Evolutionary conservation across 2,113 vertebrate genomes (phyloP).

Genomic region (Ceyx melanurus): DNA sequence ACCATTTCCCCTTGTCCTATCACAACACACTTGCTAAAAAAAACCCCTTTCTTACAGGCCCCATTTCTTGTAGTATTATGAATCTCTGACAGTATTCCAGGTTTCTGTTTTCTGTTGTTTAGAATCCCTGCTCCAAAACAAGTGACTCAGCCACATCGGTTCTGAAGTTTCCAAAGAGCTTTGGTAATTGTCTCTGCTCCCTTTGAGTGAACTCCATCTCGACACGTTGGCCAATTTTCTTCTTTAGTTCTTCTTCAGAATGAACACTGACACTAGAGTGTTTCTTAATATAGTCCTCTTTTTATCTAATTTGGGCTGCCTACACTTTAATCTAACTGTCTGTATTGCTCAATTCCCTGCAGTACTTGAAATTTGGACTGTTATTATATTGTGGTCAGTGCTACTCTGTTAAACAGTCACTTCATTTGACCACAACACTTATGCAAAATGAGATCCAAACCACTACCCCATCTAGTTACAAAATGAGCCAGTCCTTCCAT

Average conservation of each 20-base stretch:
- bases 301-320: constrained; percentile 61
- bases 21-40: background rate
- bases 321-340: constrained; percentile 45
- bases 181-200: background rate
- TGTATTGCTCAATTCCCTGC: constrained; percentile 51
- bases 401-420: constrained; percentile 35
- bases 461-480: background rate
- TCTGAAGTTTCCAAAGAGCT: constrained; percentile 4
- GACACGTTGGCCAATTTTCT: constrained; percentile 16
- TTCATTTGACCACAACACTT: constrained; percentile 43
- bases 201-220: background rate
- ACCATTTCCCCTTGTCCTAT: background rate
- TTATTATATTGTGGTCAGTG: constrained; percentile 67
- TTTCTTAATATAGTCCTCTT: constrained; percentile 59
- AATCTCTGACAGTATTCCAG: background rate
- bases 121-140: background rate
- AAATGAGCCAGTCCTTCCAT: constrained; percentile 12
- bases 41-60: no score
- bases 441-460: constrained; percentile 31
- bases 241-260: constrained; percentile 22
- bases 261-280: constrained; percentile 36
- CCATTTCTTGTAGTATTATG: background rate
- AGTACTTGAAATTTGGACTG: constrained; percentile 46
- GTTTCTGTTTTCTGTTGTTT: background rate
- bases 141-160: background rate